phyloP scores from a whole-genome alignment of 2,113 vertebrate species.

The Azemiops feae region DNA sequence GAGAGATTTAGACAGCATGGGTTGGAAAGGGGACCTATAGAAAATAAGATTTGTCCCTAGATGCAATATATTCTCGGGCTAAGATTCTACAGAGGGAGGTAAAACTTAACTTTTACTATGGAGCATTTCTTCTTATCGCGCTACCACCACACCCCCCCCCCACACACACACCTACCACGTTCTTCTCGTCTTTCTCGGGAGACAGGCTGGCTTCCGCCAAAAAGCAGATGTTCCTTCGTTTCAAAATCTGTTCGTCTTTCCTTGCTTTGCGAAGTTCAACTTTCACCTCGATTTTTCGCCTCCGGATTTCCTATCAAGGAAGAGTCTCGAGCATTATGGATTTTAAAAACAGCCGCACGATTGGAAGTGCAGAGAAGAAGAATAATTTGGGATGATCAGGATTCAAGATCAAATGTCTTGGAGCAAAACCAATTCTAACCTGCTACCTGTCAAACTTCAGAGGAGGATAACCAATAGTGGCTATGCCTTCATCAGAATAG shows the following conservation, averaged over 20 bases:
- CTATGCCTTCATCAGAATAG: no score
- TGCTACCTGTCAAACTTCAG: not conserved
- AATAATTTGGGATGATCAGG: not conserved
- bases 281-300: constrained; percentile 71
- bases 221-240: constrained; percentile 77
- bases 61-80: not conserved
- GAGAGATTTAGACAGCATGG: no score
- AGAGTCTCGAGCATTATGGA: not conserved
- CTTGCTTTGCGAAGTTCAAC: constrained; percentile 83
- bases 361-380: not conserved
- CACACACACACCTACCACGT: not conserved
- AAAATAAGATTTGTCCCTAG: not conserved
- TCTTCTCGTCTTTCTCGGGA: constrained; percentile 19
- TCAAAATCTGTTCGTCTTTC: constrained; percentile 82
- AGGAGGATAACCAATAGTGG: no score
- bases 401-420: not conserved
- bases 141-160: not conserved
- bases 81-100: not conserved
- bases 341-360: no score
- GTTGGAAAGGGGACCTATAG: no score
- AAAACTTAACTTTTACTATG: not conserved
- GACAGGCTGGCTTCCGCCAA: constrained; percentile 43
- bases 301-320: constrained; percentile 72
- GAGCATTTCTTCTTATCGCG: not conserved
- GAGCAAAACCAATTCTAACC: not conserved